Base-by-base conservation (phyloP, 2,888 invertebrate genomes). In the Dynastes maya region DNA sequence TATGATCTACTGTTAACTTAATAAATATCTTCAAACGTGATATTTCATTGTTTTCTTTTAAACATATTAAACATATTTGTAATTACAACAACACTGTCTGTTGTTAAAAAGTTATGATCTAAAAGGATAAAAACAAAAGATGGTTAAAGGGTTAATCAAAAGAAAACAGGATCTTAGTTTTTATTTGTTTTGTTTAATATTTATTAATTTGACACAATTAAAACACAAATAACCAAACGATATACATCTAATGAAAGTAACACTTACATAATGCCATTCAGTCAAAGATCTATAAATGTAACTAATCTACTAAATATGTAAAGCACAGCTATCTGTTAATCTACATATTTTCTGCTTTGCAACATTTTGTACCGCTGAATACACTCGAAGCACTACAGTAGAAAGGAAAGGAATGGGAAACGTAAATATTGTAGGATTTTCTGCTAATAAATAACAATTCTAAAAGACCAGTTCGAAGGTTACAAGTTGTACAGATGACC, bases 281-380 rank as follows among this genome's bases (percentile, higher is more conserved):
- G 72, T 72, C 72, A 72, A 61, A 32, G 58, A 72, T 40, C 72
- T 11, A 8, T 45, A 45, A 45, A 1, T 45, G 8, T 11, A 45
- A 6, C 11, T 72, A 72, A 37, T 32, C 70, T 71, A 71, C n/a
- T 55, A 71, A 71, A 55, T 58, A 72, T 37, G 22, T 40, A 72
- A 53, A 53, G 27, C 58, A 61, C 40, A 72, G 45, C 11, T 45
- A 45, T 45, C 45, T 45, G 45, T 45, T 11, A 45, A 45, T 58
- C 40, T 40, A 58, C 40, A 58, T 58, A 37, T 32, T 32, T 32
- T 63, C 29, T 22, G 22, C 6, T 58, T 63, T 13, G 29, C 13
- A 61, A 61, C 49, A 72, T 58, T 72, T 72, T 72, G 58, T 58
- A 72, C 72, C 71, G 37, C 58, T 72, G 16, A 55, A 61, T 58